Percentiles rank a stretch among this genome's conserved stretches.
Evolutionary conservation across 1,140 invertebrate genomes (phyloP).

Genomic region (Planococcus citri): DNA sequence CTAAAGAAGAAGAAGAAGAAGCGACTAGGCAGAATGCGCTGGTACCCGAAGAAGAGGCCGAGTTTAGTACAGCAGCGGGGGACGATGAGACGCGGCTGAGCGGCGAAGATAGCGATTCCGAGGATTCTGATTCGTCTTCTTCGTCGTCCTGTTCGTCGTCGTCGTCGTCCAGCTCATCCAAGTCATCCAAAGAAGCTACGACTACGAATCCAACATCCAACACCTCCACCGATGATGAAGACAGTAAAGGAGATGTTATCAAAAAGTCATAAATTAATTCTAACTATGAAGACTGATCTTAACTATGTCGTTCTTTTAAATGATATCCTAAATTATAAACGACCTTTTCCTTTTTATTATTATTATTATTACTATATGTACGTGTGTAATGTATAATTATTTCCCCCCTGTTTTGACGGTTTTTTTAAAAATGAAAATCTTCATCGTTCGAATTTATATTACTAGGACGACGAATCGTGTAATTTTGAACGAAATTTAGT

Average conservation of each 20-base stretch:
- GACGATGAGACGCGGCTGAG: neutral
- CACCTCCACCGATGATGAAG: neutral
- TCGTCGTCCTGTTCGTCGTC: neutral
- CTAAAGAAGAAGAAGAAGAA: neutral
- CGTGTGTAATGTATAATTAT: no score
- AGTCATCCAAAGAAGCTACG: neutral
- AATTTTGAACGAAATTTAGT: no score
- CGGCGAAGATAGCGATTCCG: neutral
- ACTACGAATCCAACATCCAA: neutral
- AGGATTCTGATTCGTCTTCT: neutral
- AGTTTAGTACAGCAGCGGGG: neutral
- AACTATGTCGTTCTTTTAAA: neutral
- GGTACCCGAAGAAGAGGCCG: constrained; percentile 4
- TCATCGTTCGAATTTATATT: no score
- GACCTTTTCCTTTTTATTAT: neutral
- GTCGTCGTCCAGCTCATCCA: neutral
- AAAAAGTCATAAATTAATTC: neutral
- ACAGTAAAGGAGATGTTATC: neutral
- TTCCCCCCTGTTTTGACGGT: no score
- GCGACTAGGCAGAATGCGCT: no score
- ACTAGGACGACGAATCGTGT: no score
- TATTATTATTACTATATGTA: neutral
- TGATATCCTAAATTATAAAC: neutral
- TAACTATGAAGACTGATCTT: neutral
- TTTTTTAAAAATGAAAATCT: no score